Conservation (phyloP, 2,888 invertebrate species). For the Sarcophaga carnaria region DNA sequence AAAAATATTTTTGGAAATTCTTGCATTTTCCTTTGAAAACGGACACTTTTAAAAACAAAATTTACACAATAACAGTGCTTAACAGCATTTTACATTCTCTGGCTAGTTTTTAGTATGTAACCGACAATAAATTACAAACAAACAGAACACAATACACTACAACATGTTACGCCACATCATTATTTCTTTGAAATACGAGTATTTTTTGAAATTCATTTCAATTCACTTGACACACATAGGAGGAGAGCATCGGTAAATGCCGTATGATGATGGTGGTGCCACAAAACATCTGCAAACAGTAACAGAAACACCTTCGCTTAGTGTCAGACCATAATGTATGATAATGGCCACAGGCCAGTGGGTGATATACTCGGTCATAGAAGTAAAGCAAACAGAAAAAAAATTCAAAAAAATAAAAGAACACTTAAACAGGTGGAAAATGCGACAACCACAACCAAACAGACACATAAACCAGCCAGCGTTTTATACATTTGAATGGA, state of each 20-base stretch:
- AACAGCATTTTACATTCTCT: no score
- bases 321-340: slow-evolving; percentile 26
- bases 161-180: no score
- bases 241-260: neutral
- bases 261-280: neutral
- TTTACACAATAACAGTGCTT: no score
- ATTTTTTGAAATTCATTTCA: slow-evolving; percentile 1
- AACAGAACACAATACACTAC: no score
- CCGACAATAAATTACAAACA: no score
- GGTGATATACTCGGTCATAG: slow-evolving; percentile 1
- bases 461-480: neutral
- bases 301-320: slow-evolving; percentile 10
- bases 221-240: slow-evolving; percentile 12
- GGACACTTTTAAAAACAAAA: no score
- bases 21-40: no score
- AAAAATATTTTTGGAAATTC: no score
- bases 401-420: neutral
- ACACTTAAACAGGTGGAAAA: slow-evolving; percentile 38
- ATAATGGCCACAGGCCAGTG: slow-evolving; percentile 30
- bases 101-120: no score
- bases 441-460: neutral
- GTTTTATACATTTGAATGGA: neutral
- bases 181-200: slow-evolving; percentile 11
- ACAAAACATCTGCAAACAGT: neutral
- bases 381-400: slow-evolving; percentile 15